A percentile compares a stretch with the other conserved stretches of the same genome.
Conservation (phyloP, 2,797 vertebrate species). For the Delichon dasypus region DNA sequence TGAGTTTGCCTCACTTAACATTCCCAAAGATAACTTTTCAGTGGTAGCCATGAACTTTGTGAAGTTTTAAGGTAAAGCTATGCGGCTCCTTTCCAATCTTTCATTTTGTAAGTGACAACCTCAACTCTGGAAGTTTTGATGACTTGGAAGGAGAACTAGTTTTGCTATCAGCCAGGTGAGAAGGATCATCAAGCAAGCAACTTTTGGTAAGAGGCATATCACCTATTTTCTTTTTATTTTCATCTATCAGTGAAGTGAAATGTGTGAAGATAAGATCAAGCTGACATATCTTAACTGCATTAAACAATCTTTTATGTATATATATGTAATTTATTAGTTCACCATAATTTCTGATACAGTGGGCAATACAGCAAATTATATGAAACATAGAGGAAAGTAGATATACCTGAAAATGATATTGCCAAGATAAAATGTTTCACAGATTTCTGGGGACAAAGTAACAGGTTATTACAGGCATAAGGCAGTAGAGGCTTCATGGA, state of each 20-base stretch:
- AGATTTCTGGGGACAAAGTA: not conserved
- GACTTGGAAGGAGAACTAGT: not conserved
- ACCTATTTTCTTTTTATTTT: not conserved
- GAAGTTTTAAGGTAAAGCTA: not conserved
- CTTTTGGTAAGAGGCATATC: not conserved
- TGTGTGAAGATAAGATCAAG: not conserved
- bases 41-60: not conserved
- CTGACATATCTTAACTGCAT: not conserved
- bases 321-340: not conserved
- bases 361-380: not conserved
- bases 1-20: not conserved
- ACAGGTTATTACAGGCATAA: not conserved
- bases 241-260: not conserved
- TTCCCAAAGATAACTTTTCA: not conserved
- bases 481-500: not conserved
- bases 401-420: not conserved
- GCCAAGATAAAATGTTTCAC: not conserved
- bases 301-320: not conserved
- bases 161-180: not conserved
- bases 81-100: not conserved
- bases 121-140: not conserved
- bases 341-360: not conserved
- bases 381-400: not conserved
- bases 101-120: not conserved
- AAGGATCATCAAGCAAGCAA: not conserved